These are phyloP conservation scores for Falcunculus frontatus DNA, from an alignment of 2,113 vertebrate genomes.

Conservation along the genomic window DNA sequence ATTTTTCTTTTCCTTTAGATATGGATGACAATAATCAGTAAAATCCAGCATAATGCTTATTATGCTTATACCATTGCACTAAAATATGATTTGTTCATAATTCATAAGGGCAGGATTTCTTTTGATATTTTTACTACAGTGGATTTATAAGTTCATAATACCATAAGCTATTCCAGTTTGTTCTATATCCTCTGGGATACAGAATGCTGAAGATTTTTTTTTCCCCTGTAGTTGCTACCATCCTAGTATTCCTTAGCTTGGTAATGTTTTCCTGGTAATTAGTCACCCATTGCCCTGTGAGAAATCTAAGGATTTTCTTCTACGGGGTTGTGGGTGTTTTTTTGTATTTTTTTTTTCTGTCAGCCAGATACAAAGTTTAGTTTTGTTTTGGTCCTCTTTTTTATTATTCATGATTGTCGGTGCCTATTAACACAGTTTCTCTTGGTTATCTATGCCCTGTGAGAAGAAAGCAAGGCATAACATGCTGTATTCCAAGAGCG, in stretches of 20 bases:
- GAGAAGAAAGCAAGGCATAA: background rate
- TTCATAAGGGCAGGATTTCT: background rate
- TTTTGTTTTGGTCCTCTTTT: background rate
- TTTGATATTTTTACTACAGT: background rate
- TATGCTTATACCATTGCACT: background rate
- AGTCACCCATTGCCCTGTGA: background rate
- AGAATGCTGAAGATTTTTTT: background rate
- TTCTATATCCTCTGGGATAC: background rate
- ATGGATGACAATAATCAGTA: background rate
- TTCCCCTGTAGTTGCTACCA: background rate
- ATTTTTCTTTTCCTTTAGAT: background rate
- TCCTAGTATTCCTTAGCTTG: background rate
- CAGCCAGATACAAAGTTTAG: background rate
- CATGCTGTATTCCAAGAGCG: background rate
- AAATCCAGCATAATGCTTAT: background rate
- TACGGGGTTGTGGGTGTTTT: background rate
- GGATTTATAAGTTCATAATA: slow-evolving; percentile 8
- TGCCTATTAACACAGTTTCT: background rate
- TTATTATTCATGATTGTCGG: background rate
- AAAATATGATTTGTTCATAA: background rate
- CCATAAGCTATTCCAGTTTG: background rate
- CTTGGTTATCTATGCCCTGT: background rate
- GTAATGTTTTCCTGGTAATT: background rate
- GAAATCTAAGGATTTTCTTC: background rate
- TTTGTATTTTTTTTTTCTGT: background rate